These are phyloP conservation scores for Meloidogyne exigua DNA, from an alignment of 1,140 invertebrate species.

Conservation along the genomic window DNA sequence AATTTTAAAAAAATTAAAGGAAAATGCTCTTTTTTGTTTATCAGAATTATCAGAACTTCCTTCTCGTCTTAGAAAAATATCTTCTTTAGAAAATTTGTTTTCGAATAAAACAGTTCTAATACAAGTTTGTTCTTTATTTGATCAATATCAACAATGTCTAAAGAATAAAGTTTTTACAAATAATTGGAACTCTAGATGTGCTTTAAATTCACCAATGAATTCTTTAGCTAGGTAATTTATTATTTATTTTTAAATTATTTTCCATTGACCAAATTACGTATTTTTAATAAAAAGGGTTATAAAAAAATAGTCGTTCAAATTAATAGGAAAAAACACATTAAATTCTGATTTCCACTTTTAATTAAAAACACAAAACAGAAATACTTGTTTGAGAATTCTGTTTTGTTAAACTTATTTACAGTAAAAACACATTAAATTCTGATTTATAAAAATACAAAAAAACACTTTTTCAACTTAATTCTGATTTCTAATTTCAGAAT, in stretches of 20 bases:
- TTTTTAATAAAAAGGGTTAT: too few species aligned
- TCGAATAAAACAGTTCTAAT: conserved; percentile 7
- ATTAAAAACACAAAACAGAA: too few species aligned
- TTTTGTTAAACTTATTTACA: too few species aligned
- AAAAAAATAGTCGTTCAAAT: too few species aligned
- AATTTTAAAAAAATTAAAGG: conserved; percentile 38
- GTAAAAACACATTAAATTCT: too few species aligned
- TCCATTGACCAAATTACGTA: neutral
- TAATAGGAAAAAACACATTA: too few species aligned
- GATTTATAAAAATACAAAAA: neutral
- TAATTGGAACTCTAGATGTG: conserved; percentile 40
- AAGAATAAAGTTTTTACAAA: conserved; percentile 48
- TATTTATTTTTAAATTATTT: neutral
- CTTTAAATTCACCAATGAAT: conserved; percentile 62
- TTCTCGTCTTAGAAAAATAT: conserved; percentile 48
- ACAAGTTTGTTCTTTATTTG: conserved; percentile 53
- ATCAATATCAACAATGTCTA: conserved; percentile 54
- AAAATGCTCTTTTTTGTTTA: conserved; percentile 55
- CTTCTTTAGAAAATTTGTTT: conserved; percentile 29
- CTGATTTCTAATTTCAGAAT: neutral
- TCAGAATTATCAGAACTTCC: conserved; percentile 60
- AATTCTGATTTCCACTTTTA: too few species aligned
- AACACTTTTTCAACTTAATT: neutral
- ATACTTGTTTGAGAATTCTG: too few species aligned
- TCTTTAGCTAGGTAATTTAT: conserved; percentile 45